Conservation (phyloP, 53 echinoderm and acorn worm species). For the Echinarachnius parma region DNA sequence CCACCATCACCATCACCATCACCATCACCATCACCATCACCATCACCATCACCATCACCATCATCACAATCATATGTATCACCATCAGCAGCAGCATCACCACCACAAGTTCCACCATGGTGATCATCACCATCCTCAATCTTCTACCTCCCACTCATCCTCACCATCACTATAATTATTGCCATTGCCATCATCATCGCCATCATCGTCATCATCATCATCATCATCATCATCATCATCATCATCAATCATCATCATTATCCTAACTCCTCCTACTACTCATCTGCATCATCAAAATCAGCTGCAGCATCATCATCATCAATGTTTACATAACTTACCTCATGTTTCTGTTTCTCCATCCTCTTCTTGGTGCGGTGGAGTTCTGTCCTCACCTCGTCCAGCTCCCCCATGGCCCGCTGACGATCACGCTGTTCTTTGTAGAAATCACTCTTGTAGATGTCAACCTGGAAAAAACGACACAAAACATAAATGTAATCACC, state of each 20-base stretch:
- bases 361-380: constrained; percentile 48
- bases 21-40: not conserved
- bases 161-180: too few relatives aligned
- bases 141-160: not conserved
- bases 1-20: not conserved
- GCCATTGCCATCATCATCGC: too few relatives aligned
- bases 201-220: not conserved
- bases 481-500: not conserved
- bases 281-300: not conserved
- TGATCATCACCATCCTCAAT: not conserved
- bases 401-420: constrained; percentile 64
- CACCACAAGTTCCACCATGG: not conserved
- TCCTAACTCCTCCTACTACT: not conserved
- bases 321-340: constrained; percentile 18
- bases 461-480: constrained; percentile 37
- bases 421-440: constrained; percentile 60
- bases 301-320: not conserved
- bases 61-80: not conserved
- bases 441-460: constrained; percentile 66
- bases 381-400: constrained; percentile 61
- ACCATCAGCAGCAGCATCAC: not conserved
- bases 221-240: not conserved
- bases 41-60: not conserved
- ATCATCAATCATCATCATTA: not conserved
- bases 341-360: constrained; percentile 38